phyloP scores from a whole-genome alignment of 2,888 invertebrate species.

The Hecatera dysodea region DNA sequence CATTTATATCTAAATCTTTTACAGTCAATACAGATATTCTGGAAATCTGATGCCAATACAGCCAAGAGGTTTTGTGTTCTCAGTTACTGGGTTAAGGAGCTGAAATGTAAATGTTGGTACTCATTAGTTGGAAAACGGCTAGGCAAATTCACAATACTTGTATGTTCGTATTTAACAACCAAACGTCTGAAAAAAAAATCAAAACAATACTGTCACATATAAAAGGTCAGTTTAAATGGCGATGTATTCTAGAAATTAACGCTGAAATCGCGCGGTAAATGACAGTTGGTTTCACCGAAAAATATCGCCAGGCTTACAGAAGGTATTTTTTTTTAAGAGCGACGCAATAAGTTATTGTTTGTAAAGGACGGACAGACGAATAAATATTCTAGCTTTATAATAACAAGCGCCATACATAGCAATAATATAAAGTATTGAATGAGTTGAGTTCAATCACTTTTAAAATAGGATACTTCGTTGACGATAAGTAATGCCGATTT shows the following conservation, averaged over 20 bases:
- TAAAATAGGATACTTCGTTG: neutral
- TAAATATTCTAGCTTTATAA: conserved; percentile 20
- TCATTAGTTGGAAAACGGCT: no score
- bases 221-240: neutral
- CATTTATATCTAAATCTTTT: no score
- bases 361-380: conserved; percentile 6
- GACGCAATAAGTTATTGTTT: conserved; percentile 41
- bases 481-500: no score
- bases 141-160: neutral
- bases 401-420: conserved; percentile 22
- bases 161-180: neutral
- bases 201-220: neutral
- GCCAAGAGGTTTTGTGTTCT: no score
- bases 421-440: conserved; percentile 21
- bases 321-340: conserved; percentile 16
- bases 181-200: neutral
- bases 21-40: no score
- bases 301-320: conserved; percentile 6
- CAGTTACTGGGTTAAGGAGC: no score
- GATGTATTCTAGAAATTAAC: neutral
- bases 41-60: no score
- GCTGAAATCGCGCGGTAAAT: neutral
- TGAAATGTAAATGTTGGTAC: no score
- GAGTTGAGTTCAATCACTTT: conserved; percentile 14
- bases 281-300: neutral